A percentile compares a stretch with the other conserved stretches of the same genome.
These are phyloP conservation scores for Teinopalpus imperialis DNA, from an alignment of 2,888 invertebrate genomes.

Conservation along the genomic window DNA sequence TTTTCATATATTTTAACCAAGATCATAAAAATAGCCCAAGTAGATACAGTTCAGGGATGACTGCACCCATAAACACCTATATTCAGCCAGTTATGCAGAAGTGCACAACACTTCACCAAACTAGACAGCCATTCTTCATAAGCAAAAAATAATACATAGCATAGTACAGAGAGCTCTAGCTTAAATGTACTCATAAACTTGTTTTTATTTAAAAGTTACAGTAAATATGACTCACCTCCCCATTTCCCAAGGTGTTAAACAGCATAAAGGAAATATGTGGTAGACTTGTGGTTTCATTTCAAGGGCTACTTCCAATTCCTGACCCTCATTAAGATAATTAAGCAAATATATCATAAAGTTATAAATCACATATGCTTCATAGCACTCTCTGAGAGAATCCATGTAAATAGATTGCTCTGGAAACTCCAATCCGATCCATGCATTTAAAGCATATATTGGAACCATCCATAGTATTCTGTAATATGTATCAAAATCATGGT, in stretches of 20 bases:
- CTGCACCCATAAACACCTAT: no score
- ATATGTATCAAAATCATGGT: constrained; percentile 29
- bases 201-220: no score
- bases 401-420: constrained; percentile 95
- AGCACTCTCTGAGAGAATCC: constrained; percentile 96
- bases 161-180: no score
- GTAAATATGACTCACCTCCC: constrained; percentile 84
- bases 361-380: constrained; percentile 98
- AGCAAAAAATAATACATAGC: no score
- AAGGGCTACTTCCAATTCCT: constrained; percentile 91
- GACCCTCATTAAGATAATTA: constrained; percentile 93
- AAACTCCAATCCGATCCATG: constrained; percentile 94
- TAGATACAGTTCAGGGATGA: no score
- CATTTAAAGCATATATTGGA: constrained; percentile 97
- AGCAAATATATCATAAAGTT: constrained; percentile 98
- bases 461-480: constrained; percentile 98
- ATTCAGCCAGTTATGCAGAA: no score
- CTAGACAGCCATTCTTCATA: no score
- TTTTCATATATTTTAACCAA: no score
- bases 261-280: constrained; percentile 96
- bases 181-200: no score
- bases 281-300: constrained; percentile 92
- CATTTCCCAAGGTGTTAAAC: constrained; percentile 96
- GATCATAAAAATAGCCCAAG: no score
- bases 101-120: no score